Base-by-base conservation (phyloP, 2,888 invertebrate species). In the Morinoia aosen region DNA sequence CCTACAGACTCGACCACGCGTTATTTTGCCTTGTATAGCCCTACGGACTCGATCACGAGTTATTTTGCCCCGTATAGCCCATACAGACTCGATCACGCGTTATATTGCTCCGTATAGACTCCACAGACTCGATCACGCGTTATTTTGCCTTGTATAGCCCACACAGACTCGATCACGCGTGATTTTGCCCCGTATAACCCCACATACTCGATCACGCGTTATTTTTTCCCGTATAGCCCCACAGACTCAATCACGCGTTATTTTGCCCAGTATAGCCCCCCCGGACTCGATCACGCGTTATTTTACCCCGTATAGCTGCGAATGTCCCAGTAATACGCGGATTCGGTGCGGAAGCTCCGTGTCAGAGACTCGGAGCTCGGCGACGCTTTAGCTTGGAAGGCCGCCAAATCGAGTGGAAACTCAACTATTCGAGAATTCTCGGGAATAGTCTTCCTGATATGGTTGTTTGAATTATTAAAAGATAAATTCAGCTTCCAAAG, bases 381-480 rank as follows among this genome's bases (percentile, higher is more conserved):
- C n/a, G 33, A 57, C 93, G 48, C 93, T 93, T 93, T 93, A 93
- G 93, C 57, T 93, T 93, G 93, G 93, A 93, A 14, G 93, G 57
- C 93, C 56, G 93, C 93, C 93, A 93, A 93, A 93, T 93, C 93
- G 93, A 93, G 93, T 93, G 93, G 93, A 93, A 93, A 93, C 93
- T 93, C 93, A 93, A 93, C 93, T 93, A 93, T 93, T 93, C 93
- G 57, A 56, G 93, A 93, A 93, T 93, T 93, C 93, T 57, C 48
- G 93, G 57, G 93, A 93, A 93, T 93, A 93, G 93, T 93, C 93
- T 93, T 57, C 57, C 93, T 93, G 93, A 93, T 93, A 93, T 57
- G 93, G 57, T 57, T 93, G 93, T 93, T 93, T 93, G 93, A 93
- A 93, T 93, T 93, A 93, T 93, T 93, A 93, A 93, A 57, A 93